Evolutionary conservation across 2,113 vertebrate species (phyloP).

Genomic region (Proteles cristata): DNA sequence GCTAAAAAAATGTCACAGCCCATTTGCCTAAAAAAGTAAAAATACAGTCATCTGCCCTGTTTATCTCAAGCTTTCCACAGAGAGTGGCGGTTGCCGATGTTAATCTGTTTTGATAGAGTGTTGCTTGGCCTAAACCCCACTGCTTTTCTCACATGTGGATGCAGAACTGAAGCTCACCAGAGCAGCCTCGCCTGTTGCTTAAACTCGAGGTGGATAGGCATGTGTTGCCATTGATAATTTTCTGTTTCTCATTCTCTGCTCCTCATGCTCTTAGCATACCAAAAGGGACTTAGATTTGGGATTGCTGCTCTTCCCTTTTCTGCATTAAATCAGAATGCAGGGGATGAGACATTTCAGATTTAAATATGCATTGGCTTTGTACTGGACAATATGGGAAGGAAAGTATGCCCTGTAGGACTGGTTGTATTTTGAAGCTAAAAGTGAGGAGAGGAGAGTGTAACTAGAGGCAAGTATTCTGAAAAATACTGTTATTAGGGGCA

Average conservation of each 20-base stretch:
- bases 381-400: neutral
- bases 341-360: neutral
- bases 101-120: neutral
- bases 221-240: neutral
- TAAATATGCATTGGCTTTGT: conserved; percentile 18
- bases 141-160: neutral
- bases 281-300: neutral
- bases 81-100: conserved; percentile 36
- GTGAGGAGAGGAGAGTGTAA: neutral
- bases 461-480: conserved; percentile 34
- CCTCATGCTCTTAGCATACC: neutral
- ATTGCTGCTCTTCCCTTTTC: neutral
- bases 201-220: neutral
- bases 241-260: neutral
- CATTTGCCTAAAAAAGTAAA: conserved; percentile 62
- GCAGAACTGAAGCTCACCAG: neutral
- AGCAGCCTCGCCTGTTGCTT: neutral
- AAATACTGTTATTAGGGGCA: conserved; percentile 6
- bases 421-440: conserved; percentile 36
- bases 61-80: conserved; percentile 33
- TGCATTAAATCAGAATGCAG: conserved; percentile 18
- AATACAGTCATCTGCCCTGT: conserved; percentile 38
- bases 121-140: neutral
- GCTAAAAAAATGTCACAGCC: conserved; percentile 53
- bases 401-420: neutral